A percentile compares a stretch with the other conserved stretches of the same genome.
Evolutionary conservation across 2,888 invertebrate species (phyloP).

Genomic region (Mechanitis messenoides): DNA sequence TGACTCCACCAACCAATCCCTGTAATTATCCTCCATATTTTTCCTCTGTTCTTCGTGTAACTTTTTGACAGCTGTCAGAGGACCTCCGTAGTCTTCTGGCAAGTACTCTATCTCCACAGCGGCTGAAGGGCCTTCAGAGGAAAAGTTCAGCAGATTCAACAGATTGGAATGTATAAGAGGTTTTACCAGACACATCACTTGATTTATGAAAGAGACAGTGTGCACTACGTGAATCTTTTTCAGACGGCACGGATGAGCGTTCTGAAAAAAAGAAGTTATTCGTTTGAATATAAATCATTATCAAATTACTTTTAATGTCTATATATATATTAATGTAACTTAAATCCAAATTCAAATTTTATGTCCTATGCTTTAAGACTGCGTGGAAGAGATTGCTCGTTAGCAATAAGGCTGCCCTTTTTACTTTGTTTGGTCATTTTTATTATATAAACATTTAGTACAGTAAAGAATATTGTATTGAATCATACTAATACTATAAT

Average conservation of each 20-base stretch:
- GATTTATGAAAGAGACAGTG: slow-evolving; percentile 81
- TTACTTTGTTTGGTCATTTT: too few relatives aligned
- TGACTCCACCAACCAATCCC: slow-evolving; percentile 78
- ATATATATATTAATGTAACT: too few relatives aligned
- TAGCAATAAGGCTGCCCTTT: not conserved
- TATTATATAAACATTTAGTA: too few relatives aligned
- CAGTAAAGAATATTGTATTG: not conserved
- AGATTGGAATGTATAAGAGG: slow-evolving; percentile 80
- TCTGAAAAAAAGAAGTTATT: slow-evolving; percentile 60
- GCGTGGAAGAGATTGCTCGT: too few relatives aligned
- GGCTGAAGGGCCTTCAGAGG: slow-evolving; percentile 68
- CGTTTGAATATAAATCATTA: not conserved
- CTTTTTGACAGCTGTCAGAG: slow-evolving; percentile 67
- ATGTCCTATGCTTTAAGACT: too few relatives aligned
- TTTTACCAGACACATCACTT: slow-evolving; percentile 80
- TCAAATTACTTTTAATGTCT: too few relatives aligned
- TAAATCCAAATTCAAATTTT: too few relatives aligned
- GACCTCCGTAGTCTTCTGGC: slow-evolving; percentile 79
- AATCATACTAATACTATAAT: not conserved
- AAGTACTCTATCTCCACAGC: slow-evolving; percentile 63
- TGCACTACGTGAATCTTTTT: slow-evolving; percentile 81
- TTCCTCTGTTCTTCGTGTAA: slow-evolving; percentile 76
- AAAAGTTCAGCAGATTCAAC: slow-evolving; percentile 77
- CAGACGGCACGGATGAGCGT: slow-evolving; percentile 80
- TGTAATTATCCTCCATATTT: slow-evolving; percentile 76